These are phyloP conservation scores for Ceratotherium simum DNA, from an alignment of 2,113 vertebrate species.

Conservation along the genomic window DNA sequence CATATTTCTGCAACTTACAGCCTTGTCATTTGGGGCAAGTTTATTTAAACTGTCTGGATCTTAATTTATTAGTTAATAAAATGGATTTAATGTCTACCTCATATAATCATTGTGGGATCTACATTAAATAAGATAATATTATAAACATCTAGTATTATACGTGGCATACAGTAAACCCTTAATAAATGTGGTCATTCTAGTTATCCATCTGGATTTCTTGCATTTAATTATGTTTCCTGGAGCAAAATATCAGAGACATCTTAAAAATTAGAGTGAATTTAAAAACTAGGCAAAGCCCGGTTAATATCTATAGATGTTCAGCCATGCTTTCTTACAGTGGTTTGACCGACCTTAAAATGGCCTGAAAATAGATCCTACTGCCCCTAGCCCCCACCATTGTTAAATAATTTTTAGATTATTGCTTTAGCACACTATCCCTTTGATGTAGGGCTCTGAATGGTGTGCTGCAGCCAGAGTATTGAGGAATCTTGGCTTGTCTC, in stretches of 20 bases:
- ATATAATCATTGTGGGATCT: not conserved
- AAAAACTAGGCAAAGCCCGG: not conserved
- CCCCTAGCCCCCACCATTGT: not conserved
- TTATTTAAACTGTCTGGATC: not conserved
- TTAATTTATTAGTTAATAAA: slow-evolving; percentile 7
- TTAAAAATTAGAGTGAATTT: slow-evolving; percentile 5
- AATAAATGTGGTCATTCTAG: not conserved
- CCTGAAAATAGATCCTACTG: not conserved
- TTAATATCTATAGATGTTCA: not conserved
- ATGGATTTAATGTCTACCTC: not conserved
- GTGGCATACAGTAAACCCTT: not conserved
- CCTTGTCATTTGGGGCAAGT: not conserved
- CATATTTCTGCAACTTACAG: not conserved
- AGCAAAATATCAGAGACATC: not conserved
- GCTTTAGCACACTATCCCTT: not conserved
- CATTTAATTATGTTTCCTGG: slow-evolving; percentile 29
- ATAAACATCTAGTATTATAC: not conserved
- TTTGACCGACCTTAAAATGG: not conserved
- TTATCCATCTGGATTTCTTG: not conserved
- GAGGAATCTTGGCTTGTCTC: not conserved
- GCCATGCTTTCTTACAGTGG: not conserved
- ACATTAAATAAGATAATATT: not conserved
- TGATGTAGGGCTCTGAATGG: not conserved
- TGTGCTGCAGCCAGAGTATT: not conserved
- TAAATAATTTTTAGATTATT: not conserved